Percentiles rank a stretch among this genome's conserved stretches.
phyloP scores from a whole-genome alignment of 2,113 vertebrate genomes.

The Rattus rattus region DNA sequence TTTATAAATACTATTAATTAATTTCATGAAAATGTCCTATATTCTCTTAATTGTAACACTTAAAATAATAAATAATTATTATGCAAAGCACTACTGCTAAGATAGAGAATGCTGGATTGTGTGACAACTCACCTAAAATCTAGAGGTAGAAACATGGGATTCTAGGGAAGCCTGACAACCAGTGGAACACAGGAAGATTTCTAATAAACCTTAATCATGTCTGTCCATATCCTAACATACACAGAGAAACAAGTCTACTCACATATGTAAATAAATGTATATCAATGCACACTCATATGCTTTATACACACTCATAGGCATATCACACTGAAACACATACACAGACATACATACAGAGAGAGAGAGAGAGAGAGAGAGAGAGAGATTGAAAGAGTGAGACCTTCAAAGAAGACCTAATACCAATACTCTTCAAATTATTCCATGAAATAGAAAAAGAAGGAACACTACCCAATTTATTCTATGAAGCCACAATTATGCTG shows the following conservation, averaged over 20 bases:
- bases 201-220: neutral
- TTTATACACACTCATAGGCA: neutral
- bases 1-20: neutral
- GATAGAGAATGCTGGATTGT: no score
- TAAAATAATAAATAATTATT: neutral
- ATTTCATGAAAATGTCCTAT: neutral
- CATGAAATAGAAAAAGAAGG: no score
- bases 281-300: neutral
- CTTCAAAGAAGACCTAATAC: neutral
- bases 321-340: neutral
- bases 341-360: neutral
- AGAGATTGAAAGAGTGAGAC: neutral
- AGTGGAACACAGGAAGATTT: neutral
- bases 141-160: neutral
- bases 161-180: no score
- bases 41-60: neutral
- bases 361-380: neutral
- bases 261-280: neutral
- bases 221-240: neutral
- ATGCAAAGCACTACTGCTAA: neutral
- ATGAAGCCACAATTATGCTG: no score
- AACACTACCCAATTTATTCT: no score
- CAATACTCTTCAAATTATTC: no score
- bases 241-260: neutral
- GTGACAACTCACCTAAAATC: neutral